Evolutionary conservation across 2,113 vertebrate genomes (phyloP).

Genomic region (Marmota flaviventris): DNA sequence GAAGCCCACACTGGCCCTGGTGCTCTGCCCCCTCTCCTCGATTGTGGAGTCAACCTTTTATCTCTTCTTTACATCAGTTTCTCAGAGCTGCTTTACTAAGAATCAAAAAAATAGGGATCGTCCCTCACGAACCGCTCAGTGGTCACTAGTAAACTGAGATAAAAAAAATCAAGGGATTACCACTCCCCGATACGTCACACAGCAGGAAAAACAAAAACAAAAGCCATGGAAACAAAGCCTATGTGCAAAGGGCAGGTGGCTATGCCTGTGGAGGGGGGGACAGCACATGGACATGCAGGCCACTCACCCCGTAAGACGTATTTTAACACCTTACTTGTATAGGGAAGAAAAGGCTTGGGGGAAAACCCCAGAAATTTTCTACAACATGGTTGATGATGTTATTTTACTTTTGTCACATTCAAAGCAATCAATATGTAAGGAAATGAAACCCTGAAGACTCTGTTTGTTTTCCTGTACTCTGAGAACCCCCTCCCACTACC

Average conservation of each 20-base stretch:
- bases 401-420: neutral
- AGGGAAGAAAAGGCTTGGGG: neutral
- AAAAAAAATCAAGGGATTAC: too few species aligned
- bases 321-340: neutral
- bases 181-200: neutral
- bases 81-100: neutral
- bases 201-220: neutral
- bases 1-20: neutral
- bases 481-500: neutral
- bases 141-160: rapidly evolving
- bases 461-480: neutral
- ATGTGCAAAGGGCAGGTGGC: neutral
- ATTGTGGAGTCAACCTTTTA: neutral
- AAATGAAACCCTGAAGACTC: neutral
- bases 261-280: rapidly evolving
- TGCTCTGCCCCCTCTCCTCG: rapidly evolving
- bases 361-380: neutral
- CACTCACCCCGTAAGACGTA: neutral
- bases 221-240: neutral
- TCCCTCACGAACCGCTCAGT: neutral
- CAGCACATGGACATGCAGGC: neutral
- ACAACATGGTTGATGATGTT: neutral
- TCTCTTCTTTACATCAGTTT: neutral
- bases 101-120: neutral
- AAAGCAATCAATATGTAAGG: neutral